phyloP scores from a whole-genome alignment of 2,888 invertebrate species.

The Saturnia japonica region DNA sequence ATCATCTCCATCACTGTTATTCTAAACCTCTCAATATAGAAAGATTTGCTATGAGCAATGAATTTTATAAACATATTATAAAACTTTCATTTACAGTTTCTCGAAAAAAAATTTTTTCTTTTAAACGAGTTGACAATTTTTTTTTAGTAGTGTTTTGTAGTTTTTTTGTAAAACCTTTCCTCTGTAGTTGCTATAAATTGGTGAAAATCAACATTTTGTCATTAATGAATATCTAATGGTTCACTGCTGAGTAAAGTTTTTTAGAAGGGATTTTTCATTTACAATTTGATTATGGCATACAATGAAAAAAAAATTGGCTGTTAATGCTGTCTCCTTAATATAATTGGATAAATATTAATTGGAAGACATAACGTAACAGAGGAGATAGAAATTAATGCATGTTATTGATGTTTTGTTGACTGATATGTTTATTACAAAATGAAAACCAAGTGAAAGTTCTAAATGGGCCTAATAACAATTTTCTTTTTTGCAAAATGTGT shows the following conservation, averaged over 20 bases:
- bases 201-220: background rate
- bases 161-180: no score
- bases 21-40: no score
- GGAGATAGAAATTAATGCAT: background rate
- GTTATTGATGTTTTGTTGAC: constrained; percentile 14
- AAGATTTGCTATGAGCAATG: no score
- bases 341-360: background rate
- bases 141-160: no score
- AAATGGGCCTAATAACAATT: background rate
- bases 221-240: no score
- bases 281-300: background rate
- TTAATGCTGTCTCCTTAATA: background rate
- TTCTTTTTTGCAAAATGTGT: no score
- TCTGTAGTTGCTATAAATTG: background rate
- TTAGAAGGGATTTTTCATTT: background rate
- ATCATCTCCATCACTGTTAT: no score
- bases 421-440: background rate
- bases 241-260: background rate
- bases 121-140: no score
- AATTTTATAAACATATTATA: no score
- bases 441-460: background rate
- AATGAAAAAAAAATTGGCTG: background rate
- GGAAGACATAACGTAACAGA: background rate
- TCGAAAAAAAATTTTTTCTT: no score
- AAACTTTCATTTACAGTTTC: no score